phyloP scores from a whole-genome alignment of 2,888 invertebrate species.

The Lagria hirta region DNA sequence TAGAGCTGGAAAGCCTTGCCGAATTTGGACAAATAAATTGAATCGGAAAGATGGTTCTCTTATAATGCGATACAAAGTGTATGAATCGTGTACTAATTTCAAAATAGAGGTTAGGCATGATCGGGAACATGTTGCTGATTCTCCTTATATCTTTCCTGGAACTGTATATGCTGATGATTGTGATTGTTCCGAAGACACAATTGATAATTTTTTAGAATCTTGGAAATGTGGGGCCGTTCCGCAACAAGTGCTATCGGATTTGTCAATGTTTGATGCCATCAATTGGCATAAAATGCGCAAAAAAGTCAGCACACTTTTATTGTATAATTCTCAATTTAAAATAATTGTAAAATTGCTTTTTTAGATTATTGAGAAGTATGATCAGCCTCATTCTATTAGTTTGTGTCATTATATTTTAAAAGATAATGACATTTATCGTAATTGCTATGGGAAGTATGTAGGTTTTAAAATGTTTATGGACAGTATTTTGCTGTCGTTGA shows the following conservation, averaged over 20 bases:
- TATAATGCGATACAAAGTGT: slow-evolving; percentile 79
- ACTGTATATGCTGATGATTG: slow-evolving; percentile 80
- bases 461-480: slow-evolving; percentile 97
- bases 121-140: slow-evolving; percentile 62
- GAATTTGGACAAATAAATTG: slow-evolving; percentile 73
- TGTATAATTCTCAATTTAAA: too few species aligned
- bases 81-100: slow-evolving; percentile 72
- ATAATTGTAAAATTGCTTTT: too few species aligned
- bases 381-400: slow-evolving; percentile 79
- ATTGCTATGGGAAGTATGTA: slow-evolving; percentile 91
- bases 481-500: slow-evolving; percentile 76
- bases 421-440: slow-evolving; percentile 78
- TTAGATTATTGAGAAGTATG: slow-evolving; percentile 64
- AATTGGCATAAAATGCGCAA: slow-evolving; percentile 68
- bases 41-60: slow-evolving; percentile 82
- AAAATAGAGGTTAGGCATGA: slow-evolving; percentile 68
- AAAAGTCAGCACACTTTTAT: slow-evolving; percentile 36
- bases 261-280: slow-evolving; percentile 66
- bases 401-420: slow-evolving; percentile 88
- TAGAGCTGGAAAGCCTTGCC: slow-evolving; percentile 60
- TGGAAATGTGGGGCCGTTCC: slow-evolving; percentile 67
- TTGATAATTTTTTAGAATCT: slow-evolving; percentile 66
- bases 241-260: slow-evolving; percentile 71
- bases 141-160: slow-evolving; percentile 67
- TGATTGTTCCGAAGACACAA: slow-evolving; percentile 69